phyloP scores from a whole-genome alignment of 2,888 invertebrate species.

The Crematogaster levior region DNA sequence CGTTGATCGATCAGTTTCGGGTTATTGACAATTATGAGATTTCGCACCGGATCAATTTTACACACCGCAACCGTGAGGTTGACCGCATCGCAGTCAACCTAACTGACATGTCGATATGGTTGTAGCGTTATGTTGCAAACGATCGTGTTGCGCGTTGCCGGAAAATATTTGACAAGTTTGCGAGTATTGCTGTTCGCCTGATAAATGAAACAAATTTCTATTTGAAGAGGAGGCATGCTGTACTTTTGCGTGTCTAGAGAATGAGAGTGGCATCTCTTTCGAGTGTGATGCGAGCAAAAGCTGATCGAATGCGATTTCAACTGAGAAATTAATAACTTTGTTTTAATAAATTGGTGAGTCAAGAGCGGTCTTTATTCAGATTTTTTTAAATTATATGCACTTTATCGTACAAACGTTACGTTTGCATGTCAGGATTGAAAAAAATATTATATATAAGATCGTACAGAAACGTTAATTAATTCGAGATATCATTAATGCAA shows the following conservation, averaged over 20 bases:
- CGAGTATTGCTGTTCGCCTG: conserved; percentile 18
- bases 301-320: not conserved
- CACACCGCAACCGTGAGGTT: conserved; percentile 32
- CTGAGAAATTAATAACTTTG: not conserved
- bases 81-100: conserved; percentile 41
- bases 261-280: not conserved
- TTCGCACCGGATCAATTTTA: conserved; percentile 48
- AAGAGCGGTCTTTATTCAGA: not conserved
- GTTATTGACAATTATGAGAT: conserved; percentile 54
- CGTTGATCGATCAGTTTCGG: conserved; percentile 16
- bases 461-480: conserved; percentile 14
- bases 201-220: conserved; percentile 41
- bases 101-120: conserved; percentile 39
- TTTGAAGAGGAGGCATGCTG: conserved; percentile 32
- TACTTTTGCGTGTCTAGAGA: conserved; percentile 21
- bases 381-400: not conserved
- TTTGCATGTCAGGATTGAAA: not conserved
- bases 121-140: conserved; percentile 31
- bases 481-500: conserved; percentile 41
- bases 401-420: not conserved
- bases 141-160: conserved; percentile 22
- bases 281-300: not conserved
- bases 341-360: conserved; percentile 4
- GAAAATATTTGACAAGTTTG: conserved; percentile 46
- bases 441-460: not conserved